Evolutionary conservation across 2,113 vertebrate genomes (phyloP).

Genomic region (Cnemophilus loriae): DNA sequence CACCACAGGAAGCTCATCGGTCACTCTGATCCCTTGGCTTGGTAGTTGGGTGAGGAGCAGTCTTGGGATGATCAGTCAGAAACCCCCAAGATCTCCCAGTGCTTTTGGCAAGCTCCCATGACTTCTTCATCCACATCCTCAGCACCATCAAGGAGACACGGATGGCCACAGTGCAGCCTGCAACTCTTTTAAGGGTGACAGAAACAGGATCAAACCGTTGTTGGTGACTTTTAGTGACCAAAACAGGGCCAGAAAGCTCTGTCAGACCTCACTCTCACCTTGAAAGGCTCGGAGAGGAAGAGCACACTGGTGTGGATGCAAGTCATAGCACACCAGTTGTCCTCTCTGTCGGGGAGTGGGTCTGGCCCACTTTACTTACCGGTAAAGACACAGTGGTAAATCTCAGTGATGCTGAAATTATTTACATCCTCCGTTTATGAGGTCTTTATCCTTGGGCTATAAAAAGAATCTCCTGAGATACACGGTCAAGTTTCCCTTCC

Average conservation of each 20-base stretch:
- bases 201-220: background rate
- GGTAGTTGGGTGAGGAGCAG: background rate
- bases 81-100: background rate
- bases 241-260: background rate
- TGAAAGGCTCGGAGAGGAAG: background rate
- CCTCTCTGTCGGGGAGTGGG: background rate
- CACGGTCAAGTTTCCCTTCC: background rate
- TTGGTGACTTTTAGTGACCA: background rate
- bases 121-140: background rate
- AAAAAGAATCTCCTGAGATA: background rate
- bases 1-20: background rate
- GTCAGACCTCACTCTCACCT: accelerated
- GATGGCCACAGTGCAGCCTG: background rate
- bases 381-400: background rate
- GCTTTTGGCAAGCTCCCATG: accelerated
- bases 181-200: accelerated
- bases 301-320: background rate
- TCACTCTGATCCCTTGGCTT: background rate
- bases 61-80: background rate
- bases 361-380: background rate
- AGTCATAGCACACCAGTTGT: background rate
- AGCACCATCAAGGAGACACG: background rate
- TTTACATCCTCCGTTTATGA: background rate
- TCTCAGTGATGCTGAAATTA: background rate
- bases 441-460: background rate